A percentile compares a stretch with the other conserved stretches of the same genome.
Evolutionary conservation across 1,140 invertebrate genomes (phyloP).

Genomic region (Asbolus verrucosus): DNA sequence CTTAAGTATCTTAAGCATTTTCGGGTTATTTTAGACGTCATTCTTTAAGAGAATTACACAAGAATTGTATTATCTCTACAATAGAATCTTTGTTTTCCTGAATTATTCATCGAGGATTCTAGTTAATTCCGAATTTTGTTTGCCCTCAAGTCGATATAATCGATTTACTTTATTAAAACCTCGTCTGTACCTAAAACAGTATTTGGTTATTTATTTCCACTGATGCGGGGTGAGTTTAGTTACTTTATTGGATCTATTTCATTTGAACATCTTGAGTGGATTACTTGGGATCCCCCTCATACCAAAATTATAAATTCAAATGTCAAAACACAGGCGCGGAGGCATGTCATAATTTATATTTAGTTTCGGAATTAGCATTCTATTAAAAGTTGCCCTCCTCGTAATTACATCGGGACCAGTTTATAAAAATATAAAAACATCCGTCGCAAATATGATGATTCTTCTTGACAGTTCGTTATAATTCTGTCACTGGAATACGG

Average conservation of each 20-base stretch:
- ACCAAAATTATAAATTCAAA: conserved; percentile 28
- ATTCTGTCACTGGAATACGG: conserved; percentile 35
- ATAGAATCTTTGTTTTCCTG: not conserved
- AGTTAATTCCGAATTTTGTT: conserved; percentile 1
- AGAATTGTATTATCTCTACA: not conserved
- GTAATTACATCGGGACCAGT: conserved; percentile 20
- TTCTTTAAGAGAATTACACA: not conserved
- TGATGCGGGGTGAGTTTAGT: not conserved
- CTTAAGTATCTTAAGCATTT: conserved; percentile 37
- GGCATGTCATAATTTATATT: conserved; percentile 24
- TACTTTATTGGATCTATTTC: conserved; percentile 21
- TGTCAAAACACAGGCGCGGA: conserved; percentile 18
- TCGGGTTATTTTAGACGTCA: conserved; percentile 6
- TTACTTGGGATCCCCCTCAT: conserved; percentile 18
- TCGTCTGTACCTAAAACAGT: not conserved
- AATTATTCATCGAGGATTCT: conserved; percentile 9
- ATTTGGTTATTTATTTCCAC: not conserved
- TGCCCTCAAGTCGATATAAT: not conserved
- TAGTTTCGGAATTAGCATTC: conserved; percentile 31
- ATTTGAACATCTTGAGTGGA: conserved; percentile 28
- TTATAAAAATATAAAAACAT: conserved; percentile 14
- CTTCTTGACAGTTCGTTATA: conserved; percentile 49
- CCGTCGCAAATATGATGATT: conserved; percentile 47
- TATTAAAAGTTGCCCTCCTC: conserved; percentile 31
- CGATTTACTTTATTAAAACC: too few relatives aligned